Conservation (phyloP, 2,888 invertebrate genomes). For the Siphlonurus alternatus region DNA sequence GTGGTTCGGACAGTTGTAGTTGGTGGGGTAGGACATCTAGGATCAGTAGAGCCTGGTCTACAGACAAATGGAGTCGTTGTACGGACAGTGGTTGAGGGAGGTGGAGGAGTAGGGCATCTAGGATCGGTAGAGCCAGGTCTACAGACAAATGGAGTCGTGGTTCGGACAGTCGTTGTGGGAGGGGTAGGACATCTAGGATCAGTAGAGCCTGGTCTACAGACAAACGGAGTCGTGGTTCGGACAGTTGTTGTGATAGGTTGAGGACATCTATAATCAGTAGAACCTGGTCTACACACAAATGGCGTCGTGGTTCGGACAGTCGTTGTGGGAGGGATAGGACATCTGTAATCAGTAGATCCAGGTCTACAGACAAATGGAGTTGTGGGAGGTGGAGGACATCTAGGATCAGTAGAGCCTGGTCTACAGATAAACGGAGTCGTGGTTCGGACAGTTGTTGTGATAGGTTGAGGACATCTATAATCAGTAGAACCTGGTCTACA, state of each 20-base stretch:
- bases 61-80: conserved; percentile 13
- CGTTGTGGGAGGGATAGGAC: conserved; percentile 7
- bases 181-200: conserved; percentile 20
- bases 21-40: conserved; percentile 19
- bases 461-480: conserved; percentile 23
- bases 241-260: conserved; percentile 18
- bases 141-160: conserved; percentile 18
- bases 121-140: conserved; percentile 25
- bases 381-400: conserved; percentile 18
- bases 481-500: conserved; percentile 22
- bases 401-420: conserved; percentile 18
- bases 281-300: conserved; percentile 10
- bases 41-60: conserved; percentile 21
- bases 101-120: conserved; percentile 19
- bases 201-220: conserved; percentile 15
- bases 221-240: conserved; percentile 12
- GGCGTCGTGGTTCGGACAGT: background rate
- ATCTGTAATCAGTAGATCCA: conserved; percentile 14
- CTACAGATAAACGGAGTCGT: conserved; percentile 14
- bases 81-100: conserved; percentile 16
- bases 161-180: conserved; percentile 18
- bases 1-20: conserved; percentile 20
- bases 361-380: conserved; percentile 14
- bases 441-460: conserved; percentile 16
- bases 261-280: conserved; percentile 23